Conservation (phyloP, 2,888 invertebrate genomes). For the Drosophila niveifrons region DNA sequence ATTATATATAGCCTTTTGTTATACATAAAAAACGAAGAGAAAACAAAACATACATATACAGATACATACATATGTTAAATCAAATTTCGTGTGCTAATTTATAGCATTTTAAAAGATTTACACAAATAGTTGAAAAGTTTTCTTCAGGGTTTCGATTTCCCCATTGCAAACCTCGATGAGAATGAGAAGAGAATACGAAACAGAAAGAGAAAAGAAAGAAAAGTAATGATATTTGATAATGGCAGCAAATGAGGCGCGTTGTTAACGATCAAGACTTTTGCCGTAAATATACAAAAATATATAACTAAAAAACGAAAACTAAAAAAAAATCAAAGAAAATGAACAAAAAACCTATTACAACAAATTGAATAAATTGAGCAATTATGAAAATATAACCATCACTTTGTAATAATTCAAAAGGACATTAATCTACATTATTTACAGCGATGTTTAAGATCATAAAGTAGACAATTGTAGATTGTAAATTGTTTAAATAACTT, state of each 20-base stretch:
- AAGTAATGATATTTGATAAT: conserved; percentile 20
- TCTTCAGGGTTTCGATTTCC: not conserved
- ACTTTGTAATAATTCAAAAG: conserved; percentile 5
- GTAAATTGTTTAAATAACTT: not conserved
- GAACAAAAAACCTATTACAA: conserved; percentile 48
- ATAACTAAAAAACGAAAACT: conserved; percentile 22
- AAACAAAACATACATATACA: conserved; percentile 27
- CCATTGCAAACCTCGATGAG: not conserved
- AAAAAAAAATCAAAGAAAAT: conserved; percentile 21
- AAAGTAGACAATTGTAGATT: too few relatives aligned
- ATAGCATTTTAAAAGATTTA: conserved; percentile 57
- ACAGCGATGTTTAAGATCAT: not conserved
- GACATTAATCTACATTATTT: not conserved
- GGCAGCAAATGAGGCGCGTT: conserved; percentile 47
- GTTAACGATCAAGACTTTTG: conserved; percentile 62
- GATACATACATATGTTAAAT: conserved; percentile 46
- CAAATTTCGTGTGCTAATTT: conserved; percentile 44
- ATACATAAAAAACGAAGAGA: conserved; percentile 18
- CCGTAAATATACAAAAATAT: conserved; percentile 53
- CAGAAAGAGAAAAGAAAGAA: conserved; percentile 7
- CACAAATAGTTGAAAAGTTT: conserved; percentile 39
- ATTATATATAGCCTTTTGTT: conserved; percentile 47
- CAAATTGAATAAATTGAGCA: conserved; percentile 62
- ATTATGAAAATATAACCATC: conserved; percentile 43
- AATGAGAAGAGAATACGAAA: conserved; percentile 8